These are phyloP conservation scores for Xanthorhoe designata DNA, from an alignment of 2,888 invertebrate species.

Conservation along the genomic window DNA sequence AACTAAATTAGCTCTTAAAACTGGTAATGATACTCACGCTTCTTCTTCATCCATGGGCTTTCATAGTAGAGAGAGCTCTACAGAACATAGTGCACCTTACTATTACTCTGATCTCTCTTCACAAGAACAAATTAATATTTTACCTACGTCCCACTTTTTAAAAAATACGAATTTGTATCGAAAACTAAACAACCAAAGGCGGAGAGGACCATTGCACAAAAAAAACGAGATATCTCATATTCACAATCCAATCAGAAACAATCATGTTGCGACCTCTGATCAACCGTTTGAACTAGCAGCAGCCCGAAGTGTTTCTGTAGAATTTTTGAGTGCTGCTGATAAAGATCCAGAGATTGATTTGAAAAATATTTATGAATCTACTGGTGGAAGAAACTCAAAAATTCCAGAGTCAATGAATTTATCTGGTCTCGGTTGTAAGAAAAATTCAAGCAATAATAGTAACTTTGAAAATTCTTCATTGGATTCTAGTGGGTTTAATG, in stretches of 20 bases:
- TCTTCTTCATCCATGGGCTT: constrained; percentile 77
- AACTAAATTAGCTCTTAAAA: constrained; percentile 62
- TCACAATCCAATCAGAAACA: constrained; percentile 88
- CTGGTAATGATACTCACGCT: constrained; percentile 64
- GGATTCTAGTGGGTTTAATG: constrained; percentile 59
- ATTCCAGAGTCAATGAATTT: constrained; percentile 82
- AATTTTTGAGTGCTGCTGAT: constrained; percentile 88
- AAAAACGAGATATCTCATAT: constrained; percentile 90
- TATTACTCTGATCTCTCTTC: constrained; percentile 92
- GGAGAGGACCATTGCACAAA: constrained; percentile 85
- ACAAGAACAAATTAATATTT: constrained; percentile 79
- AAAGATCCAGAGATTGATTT: constrained; percentile 88
- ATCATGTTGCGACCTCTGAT: constrained; percentile 66
- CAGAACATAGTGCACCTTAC: constrained; percentile 91
- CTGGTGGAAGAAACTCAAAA: constrained; percentile 86
- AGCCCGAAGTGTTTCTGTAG: constrained; percentile 87
- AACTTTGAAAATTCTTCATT: constrained; percentile 60
- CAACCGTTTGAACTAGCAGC: constrained; percentile 83
- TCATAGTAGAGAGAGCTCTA: constrained; percentile 87
- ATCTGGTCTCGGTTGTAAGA: constrained; percentile 80
- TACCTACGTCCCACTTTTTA: constrained; percentile 76
- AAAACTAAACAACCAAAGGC: constrained; percentile 90
- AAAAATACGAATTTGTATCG: constrained; percentile 82
- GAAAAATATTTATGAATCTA: constrained; percentile 90
- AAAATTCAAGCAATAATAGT: constrained; percentile 60